phyloP scores from a whole-genome alignment of 2,797 vertebrate genomes.

The Eulemur mongoz region DNA sequence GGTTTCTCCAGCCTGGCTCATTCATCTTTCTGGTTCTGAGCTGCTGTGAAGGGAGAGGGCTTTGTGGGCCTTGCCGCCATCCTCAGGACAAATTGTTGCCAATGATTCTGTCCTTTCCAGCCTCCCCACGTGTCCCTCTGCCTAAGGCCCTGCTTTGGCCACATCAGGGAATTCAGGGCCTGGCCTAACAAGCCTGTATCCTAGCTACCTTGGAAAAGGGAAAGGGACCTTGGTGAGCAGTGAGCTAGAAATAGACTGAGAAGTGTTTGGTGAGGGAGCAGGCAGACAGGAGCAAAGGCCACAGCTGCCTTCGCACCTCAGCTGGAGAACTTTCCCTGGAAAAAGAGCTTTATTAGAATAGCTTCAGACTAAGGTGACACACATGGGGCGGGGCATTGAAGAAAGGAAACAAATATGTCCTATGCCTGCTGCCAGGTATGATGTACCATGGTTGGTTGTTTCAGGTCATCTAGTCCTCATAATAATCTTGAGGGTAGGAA shows the following conservation, averaged over 20 bases:
- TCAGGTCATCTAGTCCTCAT: background rate
- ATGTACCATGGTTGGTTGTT: background rate
- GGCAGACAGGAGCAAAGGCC: background rate
- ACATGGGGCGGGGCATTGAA: background rate
- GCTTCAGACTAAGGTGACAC: background rate
- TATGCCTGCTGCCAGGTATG: background rate
- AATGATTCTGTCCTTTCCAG: background rate
- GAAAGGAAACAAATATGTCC: background rate
- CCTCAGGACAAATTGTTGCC: background rate
- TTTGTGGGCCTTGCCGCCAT: background rate
- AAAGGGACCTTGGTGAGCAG: constrained; percentile 4
- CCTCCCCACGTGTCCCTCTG: background rate
- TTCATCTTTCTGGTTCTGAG: background rate
- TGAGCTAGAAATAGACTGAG: constrained; percentile 50
- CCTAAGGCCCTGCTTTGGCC: background rate
- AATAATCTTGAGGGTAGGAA: background rate
- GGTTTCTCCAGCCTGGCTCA: background rate
- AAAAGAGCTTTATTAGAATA: background rate
- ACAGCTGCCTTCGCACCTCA: background rate
- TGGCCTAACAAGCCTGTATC: constrained; percentile 25
- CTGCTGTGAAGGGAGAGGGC: background rate
- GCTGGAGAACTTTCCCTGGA: background rate
- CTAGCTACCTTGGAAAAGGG: constrained; percentile 13
- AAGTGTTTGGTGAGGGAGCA: background rate
- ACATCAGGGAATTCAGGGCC: background rate